These are phyloP conservation scores for Malurus elegans DNA, from an alignment of 2,113 vertebrate genomes.

Conservation along the genomic window DNA sequence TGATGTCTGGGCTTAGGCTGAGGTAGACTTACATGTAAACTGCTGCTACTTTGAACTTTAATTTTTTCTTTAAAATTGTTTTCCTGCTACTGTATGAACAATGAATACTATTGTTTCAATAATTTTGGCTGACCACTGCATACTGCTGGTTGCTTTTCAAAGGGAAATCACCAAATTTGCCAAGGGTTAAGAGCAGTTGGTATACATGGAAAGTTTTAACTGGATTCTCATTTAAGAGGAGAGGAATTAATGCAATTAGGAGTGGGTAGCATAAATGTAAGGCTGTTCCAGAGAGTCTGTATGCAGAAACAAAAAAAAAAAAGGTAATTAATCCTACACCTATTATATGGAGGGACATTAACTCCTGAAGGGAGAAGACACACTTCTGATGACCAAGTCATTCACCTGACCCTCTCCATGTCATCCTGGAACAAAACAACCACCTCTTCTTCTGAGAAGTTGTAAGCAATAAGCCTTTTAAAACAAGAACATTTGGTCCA, in stretches of 20 bases:
- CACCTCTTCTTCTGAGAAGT: neutral
- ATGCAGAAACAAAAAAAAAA: neutral
- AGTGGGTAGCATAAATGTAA: neutral
- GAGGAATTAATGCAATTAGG: neutral
- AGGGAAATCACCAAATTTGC: neutral
- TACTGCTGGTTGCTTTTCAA: neutral
- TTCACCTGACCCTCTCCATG: neutral
- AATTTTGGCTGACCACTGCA: neutral
- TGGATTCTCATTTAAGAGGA: neutral
- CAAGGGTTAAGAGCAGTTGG: neutral
- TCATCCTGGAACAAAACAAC: neutral
- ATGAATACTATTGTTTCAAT: neutral
- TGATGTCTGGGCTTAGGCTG: neutral
- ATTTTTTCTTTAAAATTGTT: neutral
- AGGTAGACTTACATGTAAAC: neutral
- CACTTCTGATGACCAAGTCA: neutral
- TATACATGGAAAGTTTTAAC: neutral
- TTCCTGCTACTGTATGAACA: neutral
- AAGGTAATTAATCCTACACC: neutral
- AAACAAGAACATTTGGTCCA: neutral
- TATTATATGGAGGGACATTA: neutral
- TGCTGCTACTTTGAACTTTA: neutral
- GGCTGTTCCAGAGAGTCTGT: neutral
- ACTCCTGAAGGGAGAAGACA: neutral
- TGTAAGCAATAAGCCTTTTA: neutral